Percentiles rank a stretch among this genome's conserved stretches.
phyloP scores from a whole-genome alignment of 2,797 vertebrate species.

The Galago senegalensis region DNA sequence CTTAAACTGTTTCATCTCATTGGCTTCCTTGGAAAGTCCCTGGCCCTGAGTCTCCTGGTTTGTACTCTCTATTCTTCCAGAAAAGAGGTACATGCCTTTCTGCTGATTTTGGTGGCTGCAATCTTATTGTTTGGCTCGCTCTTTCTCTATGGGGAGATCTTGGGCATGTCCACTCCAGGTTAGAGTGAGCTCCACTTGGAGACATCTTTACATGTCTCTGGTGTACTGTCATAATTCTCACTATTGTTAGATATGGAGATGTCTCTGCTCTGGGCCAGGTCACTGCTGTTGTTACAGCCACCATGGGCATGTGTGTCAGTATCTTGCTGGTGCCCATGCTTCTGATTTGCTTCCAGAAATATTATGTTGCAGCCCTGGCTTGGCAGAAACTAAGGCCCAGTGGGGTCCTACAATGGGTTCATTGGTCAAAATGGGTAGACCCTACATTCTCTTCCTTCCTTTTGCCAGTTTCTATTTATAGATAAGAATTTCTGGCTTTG shows the following conservation, averaged over 20 bases:
- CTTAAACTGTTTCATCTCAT: constrained; percentile 82
- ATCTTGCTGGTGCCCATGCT: constrained; percentile 82
- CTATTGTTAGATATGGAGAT: constrained; percentile 81
- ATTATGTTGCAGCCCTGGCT: constrained; percentile 76
- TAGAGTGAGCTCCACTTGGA: constrained; percentile 29
- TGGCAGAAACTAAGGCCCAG: constrained; percentile 75
- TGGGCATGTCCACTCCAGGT: constrained; percentile 52
- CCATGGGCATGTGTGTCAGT: constrained; percentile 73
- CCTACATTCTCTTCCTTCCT: not conserved
- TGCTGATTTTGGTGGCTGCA: constrained; percentile 81
- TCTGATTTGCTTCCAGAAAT: constrained; percentile 82
- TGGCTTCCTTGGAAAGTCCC: constrained; percentile 76
- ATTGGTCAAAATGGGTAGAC: not conserved
- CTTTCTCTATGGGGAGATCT: constrained; percentile 78
- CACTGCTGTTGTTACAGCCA: constrained; percentile 64
- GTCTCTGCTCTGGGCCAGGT: constrained; percentile 69
- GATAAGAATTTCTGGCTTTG: constrained; percentile 51
- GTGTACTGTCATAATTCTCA: constrained; percentile 84
- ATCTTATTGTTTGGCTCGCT: constrained; percentile 83
- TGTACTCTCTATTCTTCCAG: constrained; percentile 78
- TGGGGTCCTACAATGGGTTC: constrained; percentile 6
- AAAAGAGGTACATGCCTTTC: constrained; percentile 79
- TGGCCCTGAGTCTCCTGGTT: constrained; percentile 79
- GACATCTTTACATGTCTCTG: constrained; percentile 81
- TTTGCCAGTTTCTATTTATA: constrained; percentile 54